Conservation (phyloP, 1,140 invertebrate species). For the Rhynchophorus ferrugineus region DNA sequence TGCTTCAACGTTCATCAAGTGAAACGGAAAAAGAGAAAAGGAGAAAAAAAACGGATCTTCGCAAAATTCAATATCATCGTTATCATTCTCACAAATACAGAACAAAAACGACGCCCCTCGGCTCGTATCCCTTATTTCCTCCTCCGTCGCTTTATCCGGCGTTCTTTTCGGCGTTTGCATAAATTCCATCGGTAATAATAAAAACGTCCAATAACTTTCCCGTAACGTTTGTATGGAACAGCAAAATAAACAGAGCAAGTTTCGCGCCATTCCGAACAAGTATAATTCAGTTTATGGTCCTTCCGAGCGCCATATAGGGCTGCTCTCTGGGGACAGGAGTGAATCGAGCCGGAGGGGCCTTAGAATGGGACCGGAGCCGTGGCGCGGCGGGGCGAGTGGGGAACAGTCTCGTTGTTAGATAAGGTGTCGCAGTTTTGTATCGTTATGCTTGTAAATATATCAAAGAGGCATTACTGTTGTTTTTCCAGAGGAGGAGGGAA, state of each 20-base stretch:
- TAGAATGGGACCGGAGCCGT: background rate
- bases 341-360: slow-evolving; percentile 1
- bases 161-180: slow-evolving; percentile 9
- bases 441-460: slow-evolving; percentile 8
- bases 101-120: background rate
- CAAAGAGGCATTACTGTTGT: slow-evolving; percentile 1
- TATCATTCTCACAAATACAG: too few relatives aligned
- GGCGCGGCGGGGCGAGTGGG: too few relatives aligned
- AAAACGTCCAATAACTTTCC: slow-evolving; percentile 26
- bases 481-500: background rate
- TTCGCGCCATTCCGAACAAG: slow-evolving; percentile 34
- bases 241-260: slow-evolving; percentile 34
- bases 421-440: slow-evolving; percentile 8
- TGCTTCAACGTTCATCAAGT: too few relatives aligned
- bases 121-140: background rate
- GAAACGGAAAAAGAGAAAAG: too few relatives aligned
- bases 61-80: too few relatives aligned
- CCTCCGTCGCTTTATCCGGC: background rate
- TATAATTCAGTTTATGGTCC: slow-evolving; percentile 36
- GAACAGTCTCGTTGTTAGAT: slow-evolving; percentile 1
- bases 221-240: slow-evolving; percentile 19
- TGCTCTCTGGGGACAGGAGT: slow-evolving; percentile 16
- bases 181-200: slow-evolving; percentile 22
- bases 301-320: slow-evolving; percentile 32
- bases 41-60: too few relatives aligned